Evolutionary conservation across 2,888 invertebrate species (phyloP).

Genomic region (Ferrisia virgata): DNA sequence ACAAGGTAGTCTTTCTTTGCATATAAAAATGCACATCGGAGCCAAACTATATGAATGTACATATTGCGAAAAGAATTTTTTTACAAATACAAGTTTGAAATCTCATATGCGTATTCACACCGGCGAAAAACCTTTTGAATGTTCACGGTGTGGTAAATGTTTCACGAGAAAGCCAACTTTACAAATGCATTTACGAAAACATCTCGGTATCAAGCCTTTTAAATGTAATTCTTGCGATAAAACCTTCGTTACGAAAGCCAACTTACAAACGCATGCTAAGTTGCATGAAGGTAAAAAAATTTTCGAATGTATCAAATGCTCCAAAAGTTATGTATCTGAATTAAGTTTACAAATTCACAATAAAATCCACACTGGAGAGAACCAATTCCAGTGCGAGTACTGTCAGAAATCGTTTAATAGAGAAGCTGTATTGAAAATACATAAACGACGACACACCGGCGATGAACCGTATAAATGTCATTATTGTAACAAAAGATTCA

Average conservation of each 20-base stretch:
- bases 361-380: conserved; percentile 43
- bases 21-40: conserved; percentile 49
- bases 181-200: conserved; percentile 45
- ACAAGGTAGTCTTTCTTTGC: conserved; percentile 48
- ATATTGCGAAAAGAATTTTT: conserved; percentile 47
- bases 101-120: conserved; percentile 47
- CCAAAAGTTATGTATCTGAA: conserved; percentile 43
- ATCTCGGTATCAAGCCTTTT: conserved; percentile 39
- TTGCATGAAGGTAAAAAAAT: conserved; percentile 39
- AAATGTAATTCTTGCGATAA: conserved; percentile 41
- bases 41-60: conserved; percentile 47
- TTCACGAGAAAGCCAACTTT: conserved; percentile 47
- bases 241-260: conserved; percentile 38
- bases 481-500: conserved; percentile 44
- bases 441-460: conserved; percentile 38
- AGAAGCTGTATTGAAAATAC: conserved; percentile 41
- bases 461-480: conserved; percentile 44
- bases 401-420: conserved; percentile 42
- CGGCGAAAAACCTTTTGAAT: conserved; percentile 47
- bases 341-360: conserved; percentile 40
- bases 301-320: conserved; percentile 36
- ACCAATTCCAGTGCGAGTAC: conserved; percentile 42
- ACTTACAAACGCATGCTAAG: conserved; percentile 40
- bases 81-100: conserved; percentile 47
- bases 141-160: conserved; percentile 46